Evolutionary conservation across 2,113 vertebrate genomes (phyloP), one percentile per base, ranked within the genome.

Genomic region (Reinhardtius hippoglossoides): DNA sequence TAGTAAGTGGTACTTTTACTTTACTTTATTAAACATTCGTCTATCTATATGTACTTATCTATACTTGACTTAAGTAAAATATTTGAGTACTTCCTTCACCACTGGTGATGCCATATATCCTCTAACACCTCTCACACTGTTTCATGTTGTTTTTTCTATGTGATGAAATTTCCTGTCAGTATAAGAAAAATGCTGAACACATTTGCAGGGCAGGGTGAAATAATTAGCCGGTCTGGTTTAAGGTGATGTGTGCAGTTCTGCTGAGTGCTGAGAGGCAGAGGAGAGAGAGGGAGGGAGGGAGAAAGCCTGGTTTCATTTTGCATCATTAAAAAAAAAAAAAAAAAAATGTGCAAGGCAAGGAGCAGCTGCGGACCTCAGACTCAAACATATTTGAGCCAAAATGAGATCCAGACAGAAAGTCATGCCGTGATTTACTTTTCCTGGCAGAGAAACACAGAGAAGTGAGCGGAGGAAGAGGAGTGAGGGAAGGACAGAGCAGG

Each of bases 341-440:
- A 56, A 55, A 74, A 68, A 86, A 71, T 71, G 63, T 79, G 82
- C 71, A 71, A 83, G 57, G 74, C 73, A 84, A 88, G 82, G 75
- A 81, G 73, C 87, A 88, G 87, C 83, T 85, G 81, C 23, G 70
- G 78, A 89, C 63, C 74, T 79, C 81, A 89, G 82, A 90, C 80
- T 81, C 68, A 56, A 9, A 81, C 83, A 73, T 74, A 82, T 83
- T 55, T 68, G 62, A 87, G 80, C 75, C 88, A 85, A 82, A 91
- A 91, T 86, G 67, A 86, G 85, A 87, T 84, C 87, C 89, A 92
- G 91, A 89, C 81, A 73, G 66, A 81, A 65, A 81, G 87, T 89
- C 84, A 78, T 80, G 67, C 86, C 73, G 84, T 81, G 91, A 90
- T 93, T 91, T 91, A 92, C 79, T 91, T 92, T 92, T 92, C 91